Base-by-base conservation (phyloP, 2,888 invertebrate genomes). In the Endotricha flammealis region DNA sequence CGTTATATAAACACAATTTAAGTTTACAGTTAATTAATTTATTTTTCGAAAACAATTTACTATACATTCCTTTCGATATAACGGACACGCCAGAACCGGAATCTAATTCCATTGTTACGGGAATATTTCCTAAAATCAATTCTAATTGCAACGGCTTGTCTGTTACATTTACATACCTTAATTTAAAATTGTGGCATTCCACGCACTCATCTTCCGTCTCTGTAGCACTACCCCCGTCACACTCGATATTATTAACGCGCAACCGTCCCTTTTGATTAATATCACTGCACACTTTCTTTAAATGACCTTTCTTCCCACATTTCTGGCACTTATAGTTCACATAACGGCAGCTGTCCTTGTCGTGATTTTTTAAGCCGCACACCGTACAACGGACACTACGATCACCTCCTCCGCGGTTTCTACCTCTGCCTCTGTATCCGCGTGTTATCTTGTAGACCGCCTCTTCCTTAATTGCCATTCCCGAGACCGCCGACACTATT, bases 1-100 rank as follows among this genome's bases (percentile, higher is more conserved):
- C 50, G n/a, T 46, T 40, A 29, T 52, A 49, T 1, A 51, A 36
- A 34, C 53, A 53, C 39, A 52, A 46, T 41, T 38, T 52, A 10
- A 48, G 22, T 12, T 33, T 12, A 29, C 42, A 36, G n/a, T 36
- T 20, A 13, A 11, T 10, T 25, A 48, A 22, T 9, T 12, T 16
- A 6, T 29, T 30, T n/a, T 33, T 14, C 2, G 23, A 24, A 34
- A 46, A 52, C n/a, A 20, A 14, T 6, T 40, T 17, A 5, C 11
- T 14, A 32, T 41, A 46, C 2, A 44, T 33, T 3, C 25, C 31
- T 12, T 52, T 36, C 2, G 42, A 48, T 16, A 47, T 51, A 1
- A 51, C 47, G 12, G 28, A 36, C n/a, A 20, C 38, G 10, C 44
- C 36, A 0, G 46, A 48, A 10, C 52, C 46, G 0, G 48, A 38